These are phyloP conservation scores for Sceliomorpha sp. DNA, from an alignment of 2,888 invertebrate genomes.

Conservation along the genomic window DNA sequence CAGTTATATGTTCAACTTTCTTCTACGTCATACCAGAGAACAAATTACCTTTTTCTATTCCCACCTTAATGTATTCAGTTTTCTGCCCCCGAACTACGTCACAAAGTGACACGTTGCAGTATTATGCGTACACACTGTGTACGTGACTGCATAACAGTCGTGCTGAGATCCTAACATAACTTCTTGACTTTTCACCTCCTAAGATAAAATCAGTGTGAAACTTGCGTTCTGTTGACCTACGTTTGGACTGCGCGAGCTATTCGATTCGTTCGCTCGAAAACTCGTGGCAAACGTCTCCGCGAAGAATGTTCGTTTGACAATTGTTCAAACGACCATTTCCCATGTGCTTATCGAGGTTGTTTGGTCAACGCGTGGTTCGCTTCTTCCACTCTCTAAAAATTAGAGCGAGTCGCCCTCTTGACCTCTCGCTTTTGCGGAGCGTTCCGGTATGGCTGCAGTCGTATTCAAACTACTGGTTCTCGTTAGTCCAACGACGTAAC, in stretches of 20 bases:
- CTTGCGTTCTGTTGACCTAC: not conserved
- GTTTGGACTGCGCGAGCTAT: not conserved
- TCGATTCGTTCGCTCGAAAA: too few relatives aligned
- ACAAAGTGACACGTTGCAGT: conserved; percentile 16
- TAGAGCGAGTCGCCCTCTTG: conserved; percentile 30
- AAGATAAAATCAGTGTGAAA: not conserved
- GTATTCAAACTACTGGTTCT: conserved; percentile 37
- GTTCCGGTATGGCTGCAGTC: conserved; percentile 28
- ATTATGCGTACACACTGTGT: conserved; percentile 7
- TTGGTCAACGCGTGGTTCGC: not conserved
- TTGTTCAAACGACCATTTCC: not conserved
- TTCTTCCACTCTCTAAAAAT: conserved; percentile 23
- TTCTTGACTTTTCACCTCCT: conserved; percentile 3
- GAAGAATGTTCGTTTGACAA: too few relatives aligned
- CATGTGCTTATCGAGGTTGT: not conserved
- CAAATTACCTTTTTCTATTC: conserved; percentile 15
- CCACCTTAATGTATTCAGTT: conserved; percentile 21
- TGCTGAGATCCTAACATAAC: conserved; percentile 7
- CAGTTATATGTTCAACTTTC: too few relatives aligned
- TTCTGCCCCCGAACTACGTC: conserved; percentile 9
- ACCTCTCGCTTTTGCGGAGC: conserved; percentile 32
- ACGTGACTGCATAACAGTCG: conserved; percentile 27
- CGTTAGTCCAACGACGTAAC: conserved; percentile 34
- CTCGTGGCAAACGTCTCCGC: too few relatives aligned
- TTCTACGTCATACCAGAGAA: conserved; percentile 3